These are phyloP conservation scores for Prinia subflava DNA, from an alignment of 2,113 vertebrate species.

Conservation along the genomic window DNA sequence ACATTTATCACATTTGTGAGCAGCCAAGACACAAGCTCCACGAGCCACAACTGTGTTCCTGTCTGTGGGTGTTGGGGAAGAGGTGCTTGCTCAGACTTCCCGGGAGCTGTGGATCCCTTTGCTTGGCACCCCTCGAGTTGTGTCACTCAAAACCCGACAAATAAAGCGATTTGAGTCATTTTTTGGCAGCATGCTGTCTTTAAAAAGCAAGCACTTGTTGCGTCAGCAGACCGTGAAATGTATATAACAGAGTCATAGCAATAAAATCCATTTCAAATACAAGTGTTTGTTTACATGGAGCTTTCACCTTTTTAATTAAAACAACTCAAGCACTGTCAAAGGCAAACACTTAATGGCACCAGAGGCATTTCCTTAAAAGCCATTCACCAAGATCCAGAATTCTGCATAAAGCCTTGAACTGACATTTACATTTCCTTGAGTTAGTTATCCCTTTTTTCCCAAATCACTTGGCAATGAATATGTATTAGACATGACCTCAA, in stretches of 20 bases:
- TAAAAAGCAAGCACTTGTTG: background rate
- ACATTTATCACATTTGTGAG: background rate
- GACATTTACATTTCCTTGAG: background rate
- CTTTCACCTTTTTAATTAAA: conserved; percentile 21
- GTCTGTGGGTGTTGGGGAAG: background rate
- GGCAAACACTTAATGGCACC: background rate
- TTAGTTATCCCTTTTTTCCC: background rate
- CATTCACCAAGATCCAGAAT: background rate
- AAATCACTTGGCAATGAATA: background rate
- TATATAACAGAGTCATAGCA: background rate
- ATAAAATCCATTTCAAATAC: background rate
- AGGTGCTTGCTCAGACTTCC: background rate
- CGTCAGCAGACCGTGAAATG: background rate
- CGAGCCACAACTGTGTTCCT: background rate
- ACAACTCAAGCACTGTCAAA: background rate
- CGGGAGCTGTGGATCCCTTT: background rate
- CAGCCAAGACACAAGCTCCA: background rate
- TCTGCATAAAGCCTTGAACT: background rate
- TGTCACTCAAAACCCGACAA: background rate
- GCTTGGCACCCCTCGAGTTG: fast-evolving
- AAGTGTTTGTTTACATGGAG: background rate
- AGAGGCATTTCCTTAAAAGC: background rate
- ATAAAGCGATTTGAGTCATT: background rate
- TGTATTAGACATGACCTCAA: background rate
- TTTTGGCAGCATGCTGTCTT: background rate